phyloP scores from a whole-genome alignment of 2,113 vertebrate genomes.

The Ammodytes dubius region DNA sequence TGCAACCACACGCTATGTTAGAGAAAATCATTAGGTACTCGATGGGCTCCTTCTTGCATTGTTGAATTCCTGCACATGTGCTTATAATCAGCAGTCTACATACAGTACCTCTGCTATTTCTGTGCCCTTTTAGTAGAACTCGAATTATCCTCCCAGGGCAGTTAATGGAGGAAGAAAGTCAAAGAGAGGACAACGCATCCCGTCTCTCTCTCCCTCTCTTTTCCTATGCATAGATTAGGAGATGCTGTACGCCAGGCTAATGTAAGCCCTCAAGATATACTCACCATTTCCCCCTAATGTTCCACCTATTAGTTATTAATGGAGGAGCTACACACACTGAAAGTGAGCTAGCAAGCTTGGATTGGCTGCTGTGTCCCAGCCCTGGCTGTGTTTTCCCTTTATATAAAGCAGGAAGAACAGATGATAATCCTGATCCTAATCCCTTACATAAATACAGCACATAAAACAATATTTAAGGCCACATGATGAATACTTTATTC shows the following conservation, averaged over 20 bases:
- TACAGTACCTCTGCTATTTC: conserved; percentile 41
- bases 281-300: conserved; percentile 72
- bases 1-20: neutral
- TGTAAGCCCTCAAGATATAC: conserved; percentile 76
- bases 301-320: conserved; percentile 81
- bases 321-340: conserved; percentile 65
- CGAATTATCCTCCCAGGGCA: conserved; percentile 60
- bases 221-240: conserved; percentile 65
- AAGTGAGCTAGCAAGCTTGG: conserved; percentile 70
- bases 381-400: conserved; percentile 54
- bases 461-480: conserved; percentile 46
- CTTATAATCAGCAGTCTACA: conserved; percentile 36
- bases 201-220: conserved; percentile 39
- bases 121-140: conserved; percentile 54
- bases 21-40: neutral
- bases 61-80: conserved; percentile 46
- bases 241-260: conserved; percentile 69
- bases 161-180: conserved; percentile 72
- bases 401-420: conserved; percentile 44
- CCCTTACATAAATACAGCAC: conserved; percentile 33
- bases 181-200: conserved; percentile 61
- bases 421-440: conserved; percentile 52
- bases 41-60: conserved; percentile 1
- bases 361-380: conserved; percentile 41
- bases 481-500: conserved; percentile 58